Evolutionary conservation across 2,888 invertebrate genomes (phyloP), one percentile per base, ranked within the genome.

Genomic region (Biston stratarius): DNA sequence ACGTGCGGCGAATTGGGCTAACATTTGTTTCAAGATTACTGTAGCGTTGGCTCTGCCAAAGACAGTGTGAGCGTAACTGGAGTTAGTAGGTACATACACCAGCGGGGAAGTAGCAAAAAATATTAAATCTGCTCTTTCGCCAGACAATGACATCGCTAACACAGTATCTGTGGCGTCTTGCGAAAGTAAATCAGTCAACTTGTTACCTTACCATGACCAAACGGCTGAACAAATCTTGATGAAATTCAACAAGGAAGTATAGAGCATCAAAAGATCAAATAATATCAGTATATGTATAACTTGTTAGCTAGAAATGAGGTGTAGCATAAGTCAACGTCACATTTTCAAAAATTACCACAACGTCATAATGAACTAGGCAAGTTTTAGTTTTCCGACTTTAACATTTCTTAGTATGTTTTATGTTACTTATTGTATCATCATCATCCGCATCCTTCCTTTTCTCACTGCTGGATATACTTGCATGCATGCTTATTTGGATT

Each of bases 121-220:
- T 10, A 58, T 55, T 15, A 51, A 60, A 48, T 59, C 56, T 57
- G 14, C 68, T 64, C 72, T 72, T 72, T 72, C 68, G 69, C 70
- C 48, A 62, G 65, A 64, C 72, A 66, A 70, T 65, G 59, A n/a
- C 12, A 14, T 1, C 33, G 45, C 3, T 14, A 47, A 40, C 58
- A 58, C 45, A 34, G 34, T 14, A 57, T 9, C 2, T 24, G 38
- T 12, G 5, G n/a, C 38, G 7, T 5, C n/a, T 11, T 33, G 33
- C 34, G 49, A 51, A 51, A 51, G 33, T 49, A 34, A 51, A 15
- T 34, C 6, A 38, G 6, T 38, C 38, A 3, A 24, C 38, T 8
- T 34, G 49, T 10, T 11, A 6, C 33, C 33, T 49, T 49, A 33
- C 24, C 0, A 33, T 10, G 12, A 11, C 49, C 6, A 5, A 7